Percentiles rank a stretch among this genome's conserved stretches.
These are phyloP conservation scores for Tarsius wallacei DNA, from an alignment of 2,797 vertebrate species.

Conservation along the genomic window DNA sequence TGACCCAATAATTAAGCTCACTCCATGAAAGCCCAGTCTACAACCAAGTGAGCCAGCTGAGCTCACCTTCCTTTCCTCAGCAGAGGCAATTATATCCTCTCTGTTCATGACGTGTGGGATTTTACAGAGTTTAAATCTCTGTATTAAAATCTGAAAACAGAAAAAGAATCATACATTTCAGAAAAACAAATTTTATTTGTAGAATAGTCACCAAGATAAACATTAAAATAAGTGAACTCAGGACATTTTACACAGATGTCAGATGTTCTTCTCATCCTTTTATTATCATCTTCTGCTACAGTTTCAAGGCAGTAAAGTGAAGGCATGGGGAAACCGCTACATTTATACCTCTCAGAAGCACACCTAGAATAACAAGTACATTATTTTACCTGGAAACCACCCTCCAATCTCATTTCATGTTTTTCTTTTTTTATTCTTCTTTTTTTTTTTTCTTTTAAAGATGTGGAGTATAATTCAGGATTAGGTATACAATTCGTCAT, in stretches of 20 bases:
- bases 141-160: conserved; percentile 3
- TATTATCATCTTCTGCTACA: neutral
- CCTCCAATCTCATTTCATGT: neutral
- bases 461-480: too few relatives aligned
- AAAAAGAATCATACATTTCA: neutral
- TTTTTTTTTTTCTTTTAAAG: too few relatives aligned
- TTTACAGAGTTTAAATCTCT: neutral
- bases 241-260: conserved; percentile 34
- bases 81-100: neutral
- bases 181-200: conserved; percentile 66
- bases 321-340: neutral
- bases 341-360: neutral
- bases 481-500: too few relatives aligned
- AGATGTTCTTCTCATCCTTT: neutral
- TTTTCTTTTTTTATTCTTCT: neutral
- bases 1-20: neutral
- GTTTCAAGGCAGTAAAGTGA: neutral
- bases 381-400: conserved; percentile 14
- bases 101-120: neutral
- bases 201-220: conserved; percentile 1
- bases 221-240: conserved; percentile 37
- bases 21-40: neutral
- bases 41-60: neutral
- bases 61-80: neutral
- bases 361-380: neutral